Conservation (phyloP, 2,113 vertebrate genomes). For the Tetrax tetrax region DNA sequence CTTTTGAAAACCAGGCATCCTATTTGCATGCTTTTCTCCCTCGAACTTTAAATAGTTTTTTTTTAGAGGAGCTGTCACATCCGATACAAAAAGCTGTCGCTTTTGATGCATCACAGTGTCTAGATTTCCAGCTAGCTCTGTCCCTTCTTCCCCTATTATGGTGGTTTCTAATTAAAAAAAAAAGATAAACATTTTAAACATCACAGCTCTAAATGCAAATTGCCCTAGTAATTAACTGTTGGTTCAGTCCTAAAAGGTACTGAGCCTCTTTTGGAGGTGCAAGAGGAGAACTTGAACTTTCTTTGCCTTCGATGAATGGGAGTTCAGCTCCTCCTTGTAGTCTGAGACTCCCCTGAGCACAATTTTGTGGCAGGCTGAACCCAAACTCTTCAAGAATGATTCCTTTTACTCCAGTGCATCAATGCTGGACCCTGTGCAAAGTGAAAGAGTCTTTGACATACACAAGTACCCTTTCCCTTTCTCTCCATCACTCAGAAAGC, state of each 20-base stretch:
- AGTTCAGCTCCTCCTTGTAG: not conserved
- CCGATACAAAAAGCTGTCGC: not conserved
- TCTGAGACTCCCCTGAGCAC: not conserved
- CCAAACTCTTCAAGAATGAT: not conserved
- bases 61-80: constrained; percentile 50
- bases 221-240: not conserved
- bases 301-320: not conserved
- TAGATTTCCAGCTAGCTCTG: not conserved
- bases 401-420: not conserved
- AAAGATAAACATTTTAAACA: not conserved
- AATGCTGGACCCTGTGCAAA: not conserved
- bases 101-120: constrained; percentile 47
- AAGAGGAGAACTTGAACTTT: not conserved
- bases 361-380: not conserved
- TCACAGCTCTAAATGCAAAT: not conserved
- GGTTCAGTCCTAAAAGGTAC: not conserved
- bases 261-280: not conserved
- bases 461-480: not conserved
- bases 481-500: not conserved
- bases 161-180: not conserved
- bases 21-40: constrained; percentile 46
- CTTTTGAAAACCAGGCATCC: constrained; percentile 46
- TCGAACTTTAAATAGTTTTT: constrained; percentile 30
- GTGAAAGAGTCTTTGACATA: not conserved
- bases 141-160: not conserved